Evolutionary conservation across 2,113 vertebrate genomes (phyloP).

Genomic region (Illadopsis cleaveri): DNA sequence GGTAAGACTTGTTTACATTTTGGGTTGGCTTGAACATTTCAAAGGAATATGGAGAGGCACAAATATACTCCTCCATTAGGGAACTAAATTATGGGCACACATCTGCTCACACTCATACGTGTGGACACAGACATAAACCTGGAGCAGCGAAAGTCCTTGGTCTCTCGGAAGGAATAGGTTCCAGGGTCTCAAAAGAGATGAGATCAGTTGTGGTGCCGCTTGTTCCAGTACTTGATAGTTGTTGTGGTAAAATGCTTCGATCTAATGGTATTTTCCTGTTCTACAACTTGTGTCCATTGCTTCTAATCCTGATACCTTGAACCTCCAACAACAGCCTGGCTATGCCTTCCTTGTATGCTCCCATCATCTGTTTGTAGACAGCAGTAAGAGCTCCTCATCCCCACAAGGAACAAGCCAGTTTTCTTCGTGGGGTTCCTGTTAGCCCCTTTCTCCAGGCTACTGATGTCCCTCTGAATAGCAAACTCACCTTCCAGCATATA

Average conservation of each 20-base stretch:
- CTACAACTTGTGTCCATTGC: neutral
- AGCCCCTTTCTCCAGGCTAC: fast-evolving
- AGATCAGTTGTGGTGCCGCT: neutral
- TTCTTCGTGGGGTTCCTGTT: neutral
- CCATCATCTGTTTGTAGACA: neutral
- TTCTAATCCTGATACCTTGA: neutral
- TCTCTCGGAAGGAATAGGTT: neutral
- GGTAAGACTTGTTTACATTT: neutral
- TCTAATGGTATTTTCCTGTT: neutral
- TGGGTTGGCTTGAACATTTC: neutral
- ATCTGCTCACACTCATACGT: fast-evolving
- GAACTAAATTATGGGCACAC: neutral
- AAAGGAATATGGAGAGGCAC: neutral
- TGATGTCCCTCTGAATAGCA: neutral
- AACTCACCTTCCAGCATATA: neutral
- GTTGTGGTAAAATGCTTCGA: fast-evolving
- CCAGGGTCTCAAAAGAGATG: neutral
- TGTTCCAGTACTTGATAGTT: neutral
- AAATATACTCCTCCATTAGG: neutral
- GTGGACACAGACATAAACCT: fast-evolving
- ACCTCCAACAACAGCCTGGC: neutral
- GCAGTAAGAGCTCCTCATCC: neutral
- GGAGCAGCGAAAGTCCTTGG: neutral
- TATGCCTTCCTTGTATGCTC: neutral
- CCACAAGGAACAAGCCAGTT: neutral